These are phyloP conservation scores for Charanyca ferruginea DNA, from an alignment of 2,888 invertebrate genomes.

Conservation along the genomic window DNA sequence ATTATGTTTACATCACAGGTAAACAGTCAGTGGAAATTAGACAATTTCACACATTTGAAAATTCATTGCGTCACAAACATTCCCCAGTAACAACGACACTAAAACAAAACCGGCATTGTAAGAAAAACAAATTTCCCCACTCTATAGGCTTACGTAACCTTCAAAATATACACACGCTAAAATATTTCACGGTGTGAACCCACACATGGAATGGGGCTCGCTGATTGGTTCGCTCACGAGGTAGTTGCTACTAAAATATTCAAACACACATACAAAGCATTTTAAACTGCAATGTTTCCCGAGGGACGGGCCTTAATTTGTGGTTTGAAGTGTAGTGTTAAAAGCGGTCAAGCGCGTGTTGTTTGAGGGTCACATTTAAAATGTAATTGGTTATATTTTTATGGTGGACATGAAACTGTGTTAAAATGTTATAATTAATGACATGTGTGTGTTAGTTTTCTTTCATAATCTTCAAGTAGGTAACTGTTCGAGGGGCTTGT, in stretches of 20 bases:
- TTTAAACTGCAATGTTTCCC: slow-evolving; percentile 64
- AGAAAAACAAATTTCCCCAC: slow-evolving; percentile 55
- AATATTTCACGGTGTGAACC: slow-evolving; percentile 48
- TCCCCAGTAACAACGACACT: slow-evolving; percentile 17
- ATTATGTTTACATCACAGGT: slow-evolving; percentile 32
- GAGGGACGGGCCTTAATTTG: slow-evolving; percentile 66
- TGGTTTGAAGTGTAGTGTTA: slow-evolving; percentile 65
- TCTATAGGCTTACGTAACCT: slow-evolving; percentile 43
- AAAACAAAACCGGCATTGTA: slow-evolving; percentile 52
- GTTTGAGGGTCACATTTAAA: slow-evolving; percentile 49
- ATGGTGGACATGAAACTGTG: slow-evolving; percentile 6
- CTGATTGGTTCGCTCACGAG: slow-evolving; percentile 61
- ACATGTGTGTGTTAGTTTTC: neutral
- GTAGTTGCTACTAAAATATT: slow-evolving; percentile 69
- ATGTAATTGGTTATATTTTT: slow-evolving; percentile 50
- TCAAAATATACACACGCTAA: slow-evolving; percentile 43
- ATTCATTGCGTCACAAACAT: slow-evolving; percentile 50
- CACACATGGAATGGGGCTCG: slow-evolving; percentile 54
- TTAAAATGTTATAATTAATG: neutral
- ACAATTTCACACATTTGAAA: slow-evolving; percentile 40
- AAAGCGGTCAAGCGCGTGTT: slow-evolving; percentile 66
- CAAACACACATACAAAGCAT: slow-evolving; percentile 64
- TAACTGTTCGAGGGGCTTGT: no score
- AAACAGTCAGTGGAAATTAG: slow-evolving; percentile 36
- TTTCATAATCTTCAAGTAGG: neutral